Evolutionary conservation across 1,140 invertebrate genomes (phyloP).

Genomic region (Sycophaga agraensis): DNA sequence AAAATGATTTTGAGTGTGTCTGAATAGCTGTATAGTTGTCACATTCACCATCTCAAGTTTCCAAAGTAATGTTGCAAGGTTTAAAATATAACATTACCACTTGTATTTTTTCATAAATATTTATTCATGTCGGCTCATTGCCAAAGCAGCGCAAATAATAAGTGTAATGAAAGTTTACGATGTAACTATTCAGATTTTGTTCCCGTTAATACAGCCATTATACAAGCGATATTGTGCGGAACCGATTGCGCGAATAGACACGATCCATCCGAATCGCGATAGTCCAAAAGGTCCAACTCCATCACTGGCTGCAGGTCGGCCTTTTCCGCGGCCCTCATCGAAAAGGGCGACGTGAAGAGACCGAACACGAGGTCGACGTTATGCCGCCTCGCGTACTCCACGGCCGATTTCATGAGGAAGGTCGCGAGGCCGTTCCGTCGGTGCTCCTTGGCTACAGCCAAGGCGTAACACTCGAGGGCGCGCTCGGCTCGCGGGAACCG

Average conservation of each 20-base stretch:
- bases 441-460: conserved; percentile 32
- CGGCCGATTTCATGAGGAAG: conserved; percentile 14
- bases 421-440: conserved; percentile 28
- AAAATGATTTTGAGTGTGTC: too few relatives aligned
- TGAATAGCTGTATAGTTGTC: too few relatives aligned
- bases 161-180: too few relatives aligned
- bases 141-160: too few relatives aligned
- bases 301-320: conserved; percentile 26
- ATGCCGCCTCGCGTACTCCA: conserved; percentile 15
- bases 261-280: conserved; percentile 17
- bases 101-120: too few relatives aligned
- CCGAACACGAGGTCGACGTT: conserved; percentile 34
- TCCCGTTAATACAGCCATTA: conserved; percentile 29
- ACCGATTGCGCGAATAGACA: conserved; percentile 22
- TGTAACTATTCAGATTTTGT: too few relatives aligned
- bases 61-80: too few relatives aligned
- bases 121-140: too few relatives aligned
- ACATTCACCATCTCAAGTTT: too few relatives aligned
- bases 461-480: conserved; percentile 35
- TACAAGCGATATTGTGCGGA: conserved; percentile 29
- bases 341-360: conserved; percentile 34
- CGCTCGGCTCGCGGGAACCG: conserved; percentile 15
- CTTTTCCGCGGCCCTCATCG: conserved; percentile 30
- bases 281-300: conserved; percentile 32
- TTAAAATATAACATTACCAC: too few relatives aligned